phyloP scores from a whole-genome alignment of 1,140 invertebrate species.

The Lordiphosa clarofinis region DNA sequence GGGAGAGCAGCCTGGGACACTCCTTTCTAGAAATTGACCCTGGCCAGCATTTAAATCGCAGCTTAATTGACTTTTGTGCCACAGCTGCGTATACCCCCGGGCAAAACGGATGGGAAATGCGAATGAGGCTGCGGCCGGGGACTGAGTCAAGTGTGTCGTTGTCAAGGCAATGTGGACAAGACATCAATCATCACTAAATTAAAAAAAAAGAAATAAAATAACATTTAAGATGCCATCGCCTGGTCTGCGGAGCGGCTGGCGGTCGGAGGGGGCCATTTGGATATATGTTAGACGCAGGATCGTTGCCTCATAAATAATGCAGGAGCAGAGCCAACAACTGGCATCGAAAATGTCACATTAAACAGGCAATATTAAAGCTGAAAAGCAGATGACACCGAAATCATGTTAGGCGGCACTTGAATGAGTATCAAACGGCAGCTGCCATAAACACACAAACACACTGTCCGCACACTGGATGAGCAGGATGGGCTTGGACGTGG shows the following conservation, averaged over 20 bases:
- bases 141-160: constrained; percentile 61
- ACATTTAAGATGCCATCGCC: constrained; percentile 66
- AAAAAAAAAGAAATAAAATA: constrained; percentile 65
- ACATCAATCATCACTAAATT: constrained; percentile 78
- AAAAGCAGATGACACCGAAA: constrained; percentile 78
- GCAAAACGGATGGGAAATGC: constrained; percentile 29
- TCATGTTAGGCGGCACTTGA: constrained; percentile 77
- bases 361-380: constrained; percentile 76
- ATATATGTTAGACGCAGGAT: constrained; percentile 44
- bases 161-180: constrained; percentile 68
- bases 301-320: constrained; percentile 69
- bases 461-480: constrained; percentile 40
- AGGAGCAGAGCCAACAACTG: constrained; percentile 30
- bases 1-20: constrained; percentile 32
- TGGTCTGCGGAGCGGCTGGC: constrained; percentile 13
- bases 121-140: constrained; percentile 6
- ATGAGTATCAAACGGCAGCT: constrained; percentile 78
- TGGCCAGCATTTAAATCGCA: constrained; percentile 69
- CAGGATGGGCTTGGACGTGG: constrained; percentile 13
- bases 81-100: constrained; percentile 58
- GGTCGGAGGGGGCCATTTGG: constrained; percentile 15
- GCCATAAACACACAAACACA: constrained; percentile 74
- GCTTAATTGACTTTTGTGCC: constrained; percentile 70
- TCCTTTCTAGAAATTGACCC: constrained; percentile 63
- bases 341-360: constrained; percentile 68